Base-by-base conservation (phyloP, 2,797 vertebrate species). In the Brachyrhaphis roseni region DNA sequence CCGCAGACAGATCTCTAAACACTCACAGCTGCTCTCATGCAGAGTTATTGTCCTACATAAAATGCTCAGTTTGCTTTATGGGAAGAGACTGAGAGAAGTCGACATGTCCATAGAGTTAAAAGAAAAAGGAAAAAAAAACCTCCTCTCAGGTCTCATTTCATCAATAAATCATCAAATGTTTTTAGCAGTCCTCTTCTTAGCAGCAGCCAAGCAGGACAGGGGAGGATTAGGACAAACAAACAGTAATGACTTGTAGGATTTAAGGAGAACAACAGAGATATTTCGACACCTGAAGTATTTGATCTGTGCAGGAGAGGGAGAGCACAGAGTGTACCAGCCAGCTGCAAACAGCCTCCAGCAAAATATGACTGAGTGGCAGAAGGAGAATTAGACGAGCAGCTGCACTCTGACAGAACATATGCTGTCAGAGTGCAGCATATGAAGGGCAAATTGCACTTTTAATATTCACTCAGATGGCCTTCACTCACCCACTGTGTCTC, bases 401-500 rank as follows among this genome's bases (percentile, higher is more conserved):
- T 55, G 5, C 11, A 28, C 16, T 31, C 18, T 10, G 18, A 39
- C 34, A 39, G 73, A 77, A 77, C n/a, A 18, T 26, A 28, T 41
- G n/a, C 62, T n/a, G n/a, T n/a, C n/a, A n/a, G n/a, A n/a, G n/a
- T n/a, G n/a, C n/a, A n/a, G n/a, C n/a, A n/a, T n/a, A n/a, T n/a
- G 5, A 77, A 45, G 72, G 8, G 45, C 26, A 45, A 46, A 10
- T 1, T 47, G 39, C 26, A 23, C 34, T 45, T 64, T 3, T 0
- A 73, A 18, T 34, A 53, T 39, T 72, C 43, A 23, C 23, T 43
- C 18, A 12, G 15, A 4, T 66, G 46, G 73, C 36, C 8, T n/a
- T 8, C 62, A 92, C 95, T 94, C 77, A 96, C 95, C 94, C 64
- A 92, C 39, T 68, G 91, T 86, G 4, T 93, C 93, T 87, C 94